Evolutionary conservation across 2,888 invertebrate genomes (phyloP).

Genomic region (Emmelina monodactyla): DNA sequence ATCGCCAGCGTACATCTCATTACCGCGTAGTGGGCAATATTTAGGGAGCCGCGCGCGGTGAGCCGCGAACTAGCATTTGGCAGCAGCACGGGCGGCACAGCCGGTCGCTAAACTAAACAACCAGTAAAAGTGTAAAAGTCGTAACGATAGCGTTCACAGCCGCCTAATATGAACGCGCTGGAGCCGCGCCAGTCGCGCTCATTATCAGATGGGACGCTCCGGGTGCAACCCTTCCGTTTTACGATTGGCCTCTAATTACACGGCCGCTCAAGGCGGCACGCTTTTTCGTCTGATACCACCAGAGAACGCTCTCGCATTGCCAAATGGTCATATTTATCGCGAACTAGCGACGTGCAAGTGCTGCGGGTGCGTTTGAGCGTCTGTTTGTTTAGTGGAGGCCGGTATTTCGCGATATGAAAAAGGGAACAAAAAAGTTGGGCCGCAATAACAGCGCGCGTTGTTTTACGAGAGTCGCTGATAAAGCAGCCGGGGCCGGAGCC

Average conservation of each 20-base stretch:
- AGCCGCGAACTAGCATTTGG: slow-evolving; percentile 65
- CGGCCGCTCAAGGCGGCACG: slow-evolving; percentile 53
- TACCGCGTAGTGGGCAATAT: slow-evolving; percentile 51
- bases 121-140: slow-evolving; percentile 66
- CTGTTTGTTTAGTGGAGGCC: slow-evolving; percentile 26
- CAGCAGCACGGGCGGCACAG: slow-evolving; percentile 39
- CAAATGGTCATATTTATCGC: slow-evolving; percentile 57
- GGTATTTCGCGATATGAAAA: slow-evolving; percentile 50
- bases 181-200: slow-evolving; percentile 59
- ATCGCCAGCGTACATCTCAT: slow-evolving; percentile 50
- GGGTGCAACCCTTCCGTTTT: slow-evolving; percentile 60
- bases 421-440: slow-evolving; percentile 45
- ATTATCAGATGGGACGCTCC: slow-evolving; percentile 63
- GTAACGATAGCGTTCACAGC: slow-evolving; percentile 56
- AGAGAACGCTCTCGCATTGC: slow-evolving; percentile 35
- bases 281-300: slow-evolving; percentile 50
- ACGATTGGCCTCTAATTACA: slow-evolving; percentile 66
- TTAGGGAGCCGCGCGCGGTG: slow-evolving; percentile 52
- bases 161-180: slow-evolving; percentile 60
- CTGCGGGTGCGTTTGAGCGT: slow-evolving; percentile 33
- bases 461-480: slow-evolving; percentile 61
- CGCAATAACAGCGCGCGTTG: slow-evolving; percentile 54
- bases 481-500: slow-evolving; percentile 42
- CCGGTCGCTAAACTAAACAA: slow-evolving; percentile 60
- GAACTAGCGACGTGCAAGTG: slow-evolving; percentile 42